Conservation (phyloP, 2,797 vertebrate species). For the Acanthurus lineatus region DNA sequence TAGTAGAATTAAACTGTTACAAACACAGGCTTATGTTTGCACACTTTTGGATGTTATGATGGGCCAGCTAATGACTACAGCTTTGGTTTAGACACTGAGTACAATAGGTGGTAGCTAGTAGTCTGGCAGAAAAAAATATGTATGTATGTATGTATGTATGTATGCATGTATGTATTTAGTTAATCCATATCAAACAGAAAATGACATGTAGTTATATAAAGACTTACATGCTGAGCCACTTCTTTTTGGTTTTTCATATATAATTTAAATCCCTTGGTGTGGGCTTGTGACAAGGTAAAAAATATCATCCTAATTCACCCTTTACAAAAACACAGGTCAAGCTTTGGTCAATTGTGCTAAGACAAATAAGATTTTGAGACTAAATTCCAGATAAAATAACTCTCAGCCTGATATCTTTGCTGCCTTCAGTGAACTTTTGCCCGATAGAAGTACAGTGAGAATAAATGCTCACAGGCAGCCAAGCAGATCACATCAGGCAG, state of each 20-base stretch:
- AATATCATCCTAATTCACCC: background rate
- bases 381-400: conserved; percentile 29
- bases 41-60: background rate
- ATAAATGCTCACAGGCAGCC: conserved; percentile 42
- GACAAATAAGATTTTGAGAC: conserved; percentile 14
- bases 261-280: background rate
- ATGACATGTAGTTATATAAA: too few species aligned
- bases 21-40: background rate
- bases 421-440: conserved; percentile 47
- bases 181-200: background rate
- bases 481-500: conserved; percentile 30
- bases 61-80: background rate
- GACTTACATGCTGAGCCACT: too few species aligned
- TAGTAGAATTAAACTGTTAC: background rate
- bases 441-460: conserved; percentile 39
- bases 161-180: background rate
- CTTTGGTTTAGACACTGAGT: background rate
- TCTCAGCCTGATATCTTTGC: conserved; percentile 7
- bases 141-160: too few species aligned
- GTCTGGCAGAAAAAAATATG: background rate
- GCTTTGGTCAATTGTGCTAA: background rate
- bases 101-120: background rate
- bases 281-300: background rate
- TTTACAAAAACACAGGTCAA: background rate
- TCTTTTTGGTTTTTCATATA: background rate